These are phyloP conservation scores for Thunnus thynnus DNA, from an alignment of 2,113 vertebrate genomes.

Conservation along the genomic window DNA sequence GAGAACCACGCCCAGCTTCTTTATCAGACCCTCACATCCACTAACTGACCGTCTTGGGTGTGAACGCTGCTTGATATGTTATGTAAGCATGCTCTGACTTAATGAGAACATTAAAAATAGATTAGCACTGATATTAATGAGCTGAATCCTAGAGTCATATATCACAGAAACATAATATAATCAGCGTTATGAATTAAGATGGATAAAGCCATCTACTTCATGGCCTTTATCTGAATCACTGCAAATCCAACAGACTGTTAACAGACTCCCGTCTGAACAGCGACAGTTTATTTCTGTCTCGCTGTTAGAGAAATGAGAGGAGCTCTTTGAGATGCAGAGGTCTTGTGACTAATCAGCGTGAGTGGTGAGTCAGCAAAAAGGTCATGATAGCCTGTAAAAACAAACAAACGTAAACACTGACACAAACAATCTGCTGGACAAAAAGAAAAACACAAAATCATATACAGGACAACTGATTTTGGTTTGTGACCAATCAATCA, in stretches of 20 bases:
- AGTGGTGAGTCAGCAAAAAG: slow-evolving; percentile 18
- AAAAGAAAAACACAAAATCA: not conserved
- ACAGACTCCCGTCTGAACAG: slow-evolving; percentile 7
- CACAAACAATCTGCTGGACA: not conserved
- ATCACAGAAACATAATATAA: not conserved
- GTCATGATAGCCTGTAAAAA: slow-evolving; percentile 1
- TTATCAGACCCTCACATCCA: slow-evolving; percentile 55
- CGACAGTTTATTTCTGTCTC: slow-evolving; percentile 25
- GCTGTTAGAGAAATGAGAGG: slow-evolving; percentile 30
- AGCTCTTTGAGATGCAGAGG: slow-evolving; percentile 38
- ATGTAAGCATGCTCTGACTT: not conserved
- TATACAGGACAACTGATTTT: too few species aligned
- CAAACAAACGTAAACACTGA: slow-evolving; percentile 5
- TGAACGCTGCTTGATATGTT: not conserved
- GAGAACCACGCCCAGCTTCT: slow-evolving; percentile 46
- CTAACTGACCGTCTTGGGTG: not conserved
- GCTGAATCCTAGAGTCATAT: not conserved
- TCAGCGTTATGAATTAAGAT: slow-evolving; percentile 19
- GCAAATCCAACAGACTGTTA: not conserved
- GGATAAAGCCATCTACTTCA: slow-evolving; percentile 8
- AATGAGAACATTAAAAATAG: not conserved
- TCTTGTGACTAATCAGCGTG: slow-evolving; percentile 61
- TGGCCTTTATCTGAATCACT: not conserved
- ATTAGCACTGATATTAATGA: not conserved
- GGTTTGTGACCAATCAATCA: too few species aligned